Evolutionary conservation across 2,888 invertebrate genomes (phyloP), one percentile per base, ranked within the genome.

Genomic region (Dynastes grantii): DNA sequence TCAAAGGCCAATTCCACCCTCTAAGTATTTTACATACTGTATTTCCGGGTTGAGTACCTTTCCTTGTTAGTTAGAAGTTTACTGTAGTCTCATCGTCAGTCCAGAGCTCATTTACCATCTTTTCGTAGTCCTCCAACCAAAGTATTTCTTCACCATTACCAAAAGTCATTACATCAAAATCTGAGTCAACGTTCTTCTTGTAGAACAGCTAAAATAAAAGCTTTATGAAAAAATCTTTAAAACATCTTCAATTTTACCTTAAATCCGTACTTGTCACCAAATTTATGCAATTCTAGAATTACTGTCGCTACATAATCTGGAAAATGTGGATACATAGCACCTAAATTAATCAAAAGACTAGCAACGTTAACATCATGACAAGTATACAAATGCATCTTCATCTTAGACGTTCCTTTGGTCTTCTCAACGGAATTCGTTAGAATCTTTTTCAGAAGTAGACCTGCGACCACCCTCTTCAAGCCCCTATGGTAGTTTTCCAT

Each of bases 351-450:
- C 90, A 96, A 92, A 55, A 96, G 86, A 82, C 93, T 93, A 0
- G 96, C 94, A 27, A 97, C 88, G 0, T 95, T 96, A 2, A 95
- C 90, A 88, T 97, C 97, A 87, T 97, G 97, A 0, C 92, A 96
- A 0, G 95, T 93, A 88, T 95, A 96, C 77, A 96, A 86, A 84
- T 92, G 92, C 80, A 95, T 88, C 65, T 91, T 91, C 1, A 91
- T 88, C 58, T 86, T 9, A 0, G 76, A 88, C 58, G 90, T 91
- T 29, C 90, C 89, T 55, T 90, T 87, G 90, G 96, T 93, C 75
- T 92, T 90, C 9, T 90, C 86, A 40, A 92, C 89, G 71, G 96
- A 92, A 83, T 95, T 93, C 53, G 92, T 92, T 1, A 96, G 86
- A 53, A 97, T 89, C 0, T 79, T 76, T 37, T 51, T 45, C 40